phyloP scores from a whole-genome alignment of 2,113 vertebrate genomes.

The Protomyctophum bolini region DNA sequence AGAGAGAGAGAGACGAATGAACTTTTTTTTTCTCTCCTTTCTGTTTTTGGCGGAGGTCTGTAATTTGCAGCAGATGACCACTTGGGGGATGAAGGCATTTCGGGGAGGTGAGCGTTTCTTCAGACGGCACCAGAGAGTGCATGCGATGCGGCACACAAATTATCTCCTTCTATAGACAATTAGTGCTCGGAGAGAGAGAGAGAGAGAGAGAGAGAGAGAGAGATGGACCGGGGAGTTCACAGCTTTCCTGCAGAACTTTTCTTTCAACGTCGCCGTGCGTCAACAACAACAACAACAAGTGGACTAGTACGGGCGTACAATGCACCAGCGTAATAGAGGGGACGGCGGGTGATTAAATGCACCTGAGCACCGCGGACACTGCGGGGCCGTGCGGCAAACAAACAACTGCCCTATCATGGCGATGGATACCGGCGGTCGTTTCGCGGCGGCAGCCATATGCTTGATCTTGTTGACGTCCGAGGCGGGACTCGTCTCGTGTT shows the following conservation, averaged over 20 bases:
- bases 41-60: constrained; percentile 39
- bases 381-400: constrained; percentile 8
- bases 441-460: constrained; percentile 58
- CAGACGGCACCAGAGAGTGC: constrained; percentile 38
- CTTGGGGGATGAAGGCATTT: constrained; percentile 68
- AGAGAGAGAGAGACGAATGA: no score
- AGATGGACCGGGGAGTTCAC: not conserved
- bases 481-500: constrained; percentile 47
- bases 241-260: not conserved
- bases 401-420: constrained; percentile 33
- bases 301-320: constrained; percentile 52
- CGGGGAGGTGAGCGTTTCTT: constrained; percentile 58
- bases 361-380: constrained; percentile 36
- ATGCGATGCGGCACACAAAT: constrained; percentile 32
- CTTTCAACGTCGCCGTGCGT: not conserved
- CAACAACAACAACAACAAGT: constrained; percentile 15
- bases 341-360: constrained; percentile 28
- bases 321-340: constrained; percentile 25
- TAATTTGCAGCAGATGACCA: constrained; percentile 82
- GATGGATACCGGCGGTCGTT: constrained; percentile 50
- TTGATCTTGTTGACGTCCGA: constrained; percentile 72
- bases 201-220: no score
- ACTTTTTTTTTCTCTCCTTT: not conserved
- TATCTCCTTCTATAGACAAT: constrained; percentile 20
- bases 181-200: not conserved